phyloP scores from a whole-genome alignment of 2,113 vertebrate species.

The Ictalurus furcatus region DNA sequence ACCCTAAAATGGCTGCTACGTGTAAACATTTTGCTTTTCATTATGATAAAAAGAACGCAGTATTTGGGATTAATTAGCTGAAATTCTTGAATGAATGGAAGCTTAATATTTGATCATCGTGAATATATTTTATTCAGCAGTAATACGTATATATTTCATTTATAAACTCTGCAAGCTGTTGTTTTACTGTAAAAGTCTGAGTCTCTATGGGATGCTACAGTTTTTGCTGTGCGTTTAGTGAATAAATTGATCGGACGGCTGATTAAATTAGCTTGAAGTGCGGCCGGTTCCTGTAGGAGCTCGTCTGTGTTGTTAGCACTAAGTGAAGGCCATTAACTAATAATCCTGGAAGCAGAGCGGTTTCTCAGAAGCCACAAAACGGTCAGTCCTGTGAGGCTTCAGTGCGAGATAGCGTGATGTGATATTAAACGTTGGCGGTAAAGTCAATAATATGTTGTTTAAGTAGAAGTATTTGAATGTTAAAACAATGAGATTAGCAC shows the following conservation, averaged over 20 bases:
- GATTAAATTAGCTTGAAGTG: constrained; percentile 16
- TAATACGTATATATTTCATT: background rate
- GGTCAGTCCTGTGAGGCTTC: background rate
- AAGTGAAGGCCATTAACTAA: constrained; percentile 26
- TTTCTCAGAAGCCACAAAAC: constrained; percentile 20
- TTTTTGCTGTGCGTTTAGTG: background rate
- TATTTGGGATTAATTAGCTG: background rate
- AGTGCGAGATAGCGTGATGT: background rate
- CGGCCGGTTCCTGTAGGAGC: background rate
- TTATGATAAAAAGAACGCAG: background rate
- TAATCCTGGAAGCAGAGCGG: constrained; percentile 2
- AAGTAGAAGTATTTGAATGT: background rate
- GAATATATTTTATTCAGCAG: background rate
- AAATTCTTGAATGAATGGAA: background rate
- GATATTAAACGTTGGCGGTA: background rate
- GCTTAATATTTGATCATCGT: background rate
- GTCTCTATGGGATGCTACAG: background rate
- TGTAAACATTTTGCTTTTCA: background rate
- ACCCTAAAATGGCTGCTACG: background rate
- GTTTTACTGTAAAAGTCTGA: background rate
- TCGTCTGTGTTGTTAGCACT: too few species aligned
- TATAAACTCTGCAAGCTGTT: background rate
- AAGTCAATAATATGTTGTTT: background rate
- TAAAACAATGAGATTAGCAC: background rate
- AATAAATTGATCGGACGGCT: background rate